Evolutionary conservation across 2,888 invertebrate species (phyloP).

Genomic region (Chrysomela aeneicollis): DNA sequence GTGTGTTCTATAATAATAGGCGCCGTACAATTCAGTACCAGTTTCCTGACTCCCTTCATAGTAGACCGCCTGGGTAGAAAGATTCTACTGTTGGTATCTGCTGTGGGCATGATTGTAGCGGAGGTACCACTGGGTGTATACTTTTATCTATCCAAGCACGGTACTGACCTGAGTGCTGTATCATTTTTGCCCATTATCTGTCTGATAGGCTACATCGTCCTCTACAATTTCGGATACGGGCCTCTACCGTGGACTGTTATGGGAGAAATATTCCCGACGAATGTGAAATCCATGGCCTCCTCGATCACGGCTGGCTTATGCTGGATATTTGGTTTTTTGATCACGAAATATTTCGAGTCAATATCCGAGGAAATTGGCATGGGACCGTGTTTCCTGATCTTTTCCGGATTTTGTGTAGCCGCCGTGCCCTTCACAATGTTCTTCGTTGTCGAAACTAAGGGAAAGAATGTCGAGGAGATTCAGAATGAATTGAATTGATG

Average conservation of each 20-base stretch:
- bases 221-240: constrained; percentile 76
- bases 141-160: constrained; percentile 65
- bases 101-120: constrained; percentile 66
- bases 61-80: constrained; percentile 81
- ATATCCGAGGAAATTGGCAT: constrained; percentile 41
- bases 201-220: constrained; percentile 74
- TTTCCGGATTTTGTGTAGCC: constrained; percentile 38
- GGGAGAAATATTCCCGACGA: constrained; percentile 81
- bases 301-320: constrained; percentile 60
- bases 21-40: constrained; percentile 78
- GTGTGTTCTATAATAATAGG: constrained; percentile 80
- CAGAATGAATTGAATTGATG: constrained; percentile 25
- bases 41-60: constrained; percentile 75
- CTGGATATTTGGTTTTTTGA: constrained; percentile 42
- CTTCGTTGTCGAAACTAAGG: constrained; percentile 48
- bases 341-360: constrained; percentile 44
- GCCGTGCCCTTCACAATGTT: constrained; percentile 41
- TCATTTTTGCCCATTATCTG: constrained; percentile 75
- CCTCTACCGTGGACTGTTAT: constrained; percentile 83
- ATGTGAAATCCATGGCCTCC: constrained; percentile 69
- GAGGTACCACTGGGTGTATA: constrained; percentile 64
- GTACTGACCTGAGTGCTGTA: constrained; percentile 55
- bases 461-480: constrained; percentile 43
- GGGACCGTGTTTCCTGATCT: constrained; percentile 45
- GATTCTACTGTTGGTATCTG: constrained; percentile 74